phyloP scores from a whole-genome alignment of 2,888 invertebrate species.

The Drosophila mercatorum region DNA sequence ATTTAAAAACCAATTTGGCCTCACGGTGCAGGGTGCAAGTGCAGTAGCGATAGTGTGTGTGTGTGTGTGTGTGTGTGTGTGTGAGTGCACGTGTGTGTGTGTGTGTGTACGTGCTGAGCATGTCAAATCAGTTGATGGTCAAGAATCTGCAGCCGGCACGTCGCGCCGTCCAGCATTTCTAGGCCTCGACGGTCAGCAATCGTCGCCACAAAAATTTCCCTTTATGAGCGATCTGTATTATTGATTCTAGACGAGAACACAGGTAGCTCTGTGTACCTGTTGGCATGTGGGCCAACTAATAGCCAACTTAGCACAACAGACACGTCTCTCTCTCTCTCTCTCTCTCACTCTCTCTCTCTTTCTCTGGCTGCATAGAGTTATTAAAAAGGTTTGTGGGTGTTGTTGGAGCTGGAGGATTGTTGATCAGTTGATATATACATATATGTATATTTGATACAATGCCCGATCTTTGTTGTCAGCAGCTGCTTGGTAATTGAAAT shows the following conservation, averaged over 20 bases:
- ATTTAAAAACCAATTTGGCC: slow-evolving; percentile 13
- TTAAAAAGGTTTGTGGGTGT: slow-evolving; percentile 45
- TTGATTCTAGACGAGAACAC: slow-evolving; percentile 47
- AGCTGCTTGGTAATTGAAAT: slow-evolving; percentile 60
- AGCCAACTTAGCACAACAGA: slow-evolving; percentile 58
- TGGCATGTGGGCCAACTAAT: slow-evolving; percentile 67
- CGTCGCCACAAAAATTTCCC: slow-evolving; percentile 63
- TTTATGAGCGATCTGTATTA: slow-evolving; percentile 67
- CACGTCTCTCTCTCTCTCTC: slow-evolving; percentile 43
- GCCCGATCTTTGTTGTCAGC: slow-evolving; percentile 31
- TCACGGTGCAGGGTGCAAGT: slow-evolving; percentile 3
- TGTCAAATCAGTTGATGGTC: slow-evolving; percentile 40
- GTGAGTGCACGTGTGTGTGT: neutral
- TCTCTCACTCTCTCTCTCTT: no score
- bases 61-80: slow-evolving; percentile 1
- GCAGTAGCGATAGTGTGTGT: no score
- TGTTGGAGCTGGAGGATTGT: neutral
- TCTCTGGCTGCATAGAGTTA: slow-evolving; percentile 65
- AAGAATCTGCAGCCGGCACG: slow-evolving; percentile 50
- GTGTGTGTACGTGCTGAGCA: slow-evolving; percentile 57
- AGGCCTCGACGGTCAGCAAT: slow-evolving; percentile 26
- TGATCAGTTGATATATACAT: neutral
- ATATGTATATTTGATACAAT: slow-evolving; percentile 28
- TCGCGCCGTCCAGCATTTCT: slow-evolving; percentile 45
- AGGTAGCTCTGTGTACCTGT: slow-evolving; percentile 41